Conservation (phyloP, 2,113 vertebrate species). For the Rhinoderma darwinii region DNA sequence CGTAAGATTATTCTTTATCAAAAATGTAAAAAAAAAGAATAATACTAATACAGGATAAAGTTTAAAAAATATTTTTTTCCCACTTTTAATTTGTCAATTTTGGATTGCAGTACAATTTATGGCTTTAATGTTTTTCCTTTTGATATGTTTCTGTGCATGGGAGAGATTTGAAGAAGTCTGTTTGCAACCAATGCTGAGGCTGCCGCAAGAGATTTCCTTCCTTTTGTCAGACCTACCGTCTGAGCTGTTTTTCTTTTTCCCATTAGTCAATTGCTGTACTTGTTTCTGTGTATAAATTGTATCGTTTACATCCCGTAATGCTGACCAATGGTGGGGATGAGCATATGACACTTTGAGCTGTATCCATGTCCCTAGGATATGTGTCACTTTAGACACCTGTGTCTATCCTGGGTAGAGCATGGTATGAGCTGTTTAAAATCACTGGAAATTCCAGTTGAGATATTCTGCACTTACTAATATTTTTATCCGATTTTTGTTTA, state of each 20-base stretch:
- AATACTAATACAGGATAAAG: constrained; percentile 31
- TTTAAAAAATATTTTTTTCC: constrained; percentile 50
- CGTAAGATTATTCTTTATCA: constrained; percentile 62
- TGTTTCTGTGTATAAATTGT: constrained; percentile 80
- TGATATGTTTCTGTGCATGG: constrained; percentile 84
- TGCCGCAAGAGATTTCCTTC: constrained; percentile 71
- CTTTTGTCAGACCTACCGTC: constrained; percentile 75
- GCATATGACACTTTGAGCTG: constrained; percentile 81
- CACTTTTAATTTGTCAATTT: constrained; percentile 74
- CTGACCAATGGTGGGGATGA: constrained; percentile 80
- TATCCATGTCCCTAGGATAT: constrained; percentile 72
- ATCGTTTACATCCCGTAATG: constrained; percentile 79
- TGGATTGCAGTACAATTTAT: constrained; percentile 76
- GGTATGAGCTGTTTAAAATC: constrained; percentile 76
- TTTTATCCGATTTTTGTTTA: constrained; percentile 85
- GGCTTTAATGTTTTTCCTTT: constrained; percentile 73
- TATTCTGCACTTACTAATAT: constrained; percentile 82
- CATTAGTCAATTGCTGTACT: constrained; percentile 68
- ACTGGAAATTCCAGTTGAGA: constrained; percentile 79
- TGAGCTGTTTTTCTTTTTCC: constrained; percentile 79
- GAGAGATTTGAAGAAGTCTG: constrained; percentile 75
- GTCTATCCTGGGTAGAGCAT: constrained; percentile 75
- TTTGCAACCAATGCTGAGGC: constrained; percentile 76
- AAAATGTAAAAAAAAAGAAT: constrained; percentile 41
- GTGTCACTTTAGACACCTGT: constrained; percentile 71